Evolutionary conservation across 2,113 vertebrate species (phyloP).

Genomic region (Pelmatolapia mariae): DNA sequence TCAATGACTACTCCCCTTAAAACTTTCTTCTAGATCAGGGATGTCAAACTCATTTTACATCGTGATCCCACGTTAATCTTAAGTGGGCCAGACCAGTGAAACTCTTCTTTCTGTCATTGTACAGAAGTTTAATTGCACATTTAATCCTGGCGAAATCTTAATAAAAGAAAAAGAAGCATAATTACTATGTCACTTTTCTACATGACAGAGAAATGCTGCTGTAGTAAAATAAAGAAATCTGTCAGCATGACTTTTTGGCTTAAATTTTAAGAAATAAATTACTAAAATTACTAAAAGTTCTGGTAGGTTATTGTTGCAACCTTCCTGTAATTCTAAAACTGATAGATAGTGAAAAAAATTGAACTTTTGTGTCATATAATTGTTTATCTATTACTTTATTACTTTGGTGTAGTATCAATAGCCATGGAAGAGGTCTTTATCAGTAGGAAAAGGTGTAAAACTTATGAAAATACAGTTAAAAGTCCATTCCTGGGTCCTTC

Average conservation of each 20-base stretch:
- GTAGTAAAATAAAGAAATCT: neutral
- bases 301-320: neutral
- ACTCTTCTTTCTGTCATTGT: neutral
- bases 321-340: neutral
- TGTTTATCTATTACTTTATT: neutral
- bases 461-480: accelerated
- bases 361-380: neutral
- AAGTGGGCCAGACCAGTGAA: neutral
- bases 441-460: neutral
- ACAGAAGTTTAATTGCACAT: neutral
- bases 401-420: neutral
- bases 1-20: neutral
- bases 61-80: neutral
- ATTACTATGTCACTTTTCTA: accelerated
- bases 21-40: neutral
- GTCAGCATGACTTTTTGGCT: neutral
- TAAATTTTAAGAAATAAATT: neutral
- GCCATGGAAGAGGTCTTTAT: neutral
- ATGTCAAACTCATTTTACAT: neutral
- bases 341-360: neutral
- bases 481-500: neutral
- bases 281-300: neutral
- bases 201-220: neutral
- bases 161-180: neutral
- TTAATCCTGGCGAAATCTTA: neutral